Evolutionary conservation across 2,113 vertebrate species (phyloP), one percentile per base, ranked within the genome.

Genomic region (Thryonomys swinderianus): DNA sequence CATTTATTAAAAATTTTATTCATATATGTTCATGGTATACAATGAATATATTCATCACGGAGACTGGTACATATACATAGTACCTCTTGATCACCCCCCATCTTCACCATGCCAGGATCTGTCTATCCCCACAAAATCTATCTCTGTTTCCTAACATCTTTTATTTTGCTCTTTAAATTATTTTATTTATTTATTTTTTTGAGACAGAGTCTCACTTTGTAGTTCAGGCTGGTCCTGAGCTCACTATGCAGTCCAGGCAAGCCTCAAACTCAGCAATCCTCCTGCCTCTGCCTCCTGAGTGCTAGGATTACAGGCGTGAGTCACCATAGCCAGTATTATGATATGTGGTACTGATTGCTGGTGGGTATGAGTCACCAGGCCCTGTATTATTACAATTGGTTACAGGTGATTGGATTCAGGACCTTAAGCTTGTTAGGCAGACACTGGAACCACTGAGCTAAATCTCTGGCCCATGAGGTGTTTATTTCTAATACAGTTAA

Each of bases 101-200:
- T 45, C 40, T 42, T 1, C 59, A 21, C 23, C 71, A 13, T 7
- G 23, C 71, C 71, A 74, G 71, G 40, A 74, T 16, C 71, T 27
- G 23, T 40, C 71, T 2, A 45, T 30, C 71, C 30, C 71, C 5
- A 25, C 25, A 69, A 67, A 45, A 23, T 74, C 71, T 74, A 16
- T 74, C 71, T 13, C 14, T 30, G 3, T 30, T 74, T 74, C 6
- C 42, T 74, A 74, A 7, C 40, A 74, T 30, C 42, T 45, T 42
- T 45, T 16, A 45, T 45, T 45, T 74, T 74, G 40, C 40, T 74
- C 40, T 74, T 74, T 73, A 73, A 42, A 71, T 40, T 40, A 91
- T 81, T 95, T 89, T 81, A 92, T n/a, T n/a, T n/a, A n/a, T n/a
- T n/a, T n/a, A n/a, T 27, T 74, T 73, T 69, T 48, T 30, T 74